These are phyloP conservation scores for Manduca sexta DNA, from an alignment of 1,140 invertebrate species.

Conservation along the genomic window DNA sequence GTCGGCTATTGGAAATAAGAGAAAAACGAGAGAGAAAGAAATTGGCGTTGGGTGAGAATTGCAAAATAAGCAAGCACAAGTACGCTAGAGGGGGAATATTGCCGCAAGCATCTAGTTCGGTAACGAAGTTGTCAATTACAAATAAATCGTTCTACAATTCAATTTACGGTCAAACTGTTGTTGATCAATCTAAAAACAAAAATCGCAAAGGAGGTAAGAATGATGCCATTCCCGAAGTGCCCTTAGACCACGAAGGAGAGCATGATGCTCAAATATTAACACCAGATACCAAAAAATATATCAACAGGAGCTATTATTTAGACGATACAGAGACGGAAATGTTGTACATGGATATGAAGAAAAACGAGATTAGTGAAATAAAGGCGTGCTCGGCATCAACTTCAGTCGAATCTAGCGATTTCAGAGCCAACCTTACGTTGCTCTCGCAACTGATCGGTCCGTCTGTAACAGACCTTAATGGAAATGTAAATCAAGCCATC, in stretches of 20 bases:
- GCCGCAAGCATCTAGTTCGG: conserved; percentile 50
- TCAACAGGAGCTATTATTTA: conserved; percentile 39
- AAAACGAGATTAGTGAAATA: conserved; percentile 14
- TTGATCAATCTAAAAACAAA: conserved; percentile 22
- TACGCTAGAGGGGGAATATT: conserved; percentile 31
- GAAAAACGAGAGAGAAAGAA: conserved; percentile 52
- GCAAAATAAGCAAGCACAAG: conserved; percentile 46
- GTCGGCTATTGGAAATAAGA: conserved; percentile 51
- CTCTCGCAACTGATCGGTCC: conserved; percentile 13
- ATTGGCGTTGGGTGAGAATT: conserved; percentile 37
- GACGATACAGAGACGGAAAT: conserved; percentile 47
- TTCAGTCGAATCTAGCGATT: conserved; percentile 27
- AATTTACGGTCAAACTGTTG: conserved; percentile 44
- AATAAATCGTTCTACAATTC: conserved; percentile 66
- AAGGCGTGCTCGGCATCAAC: conserved; percentile 24
- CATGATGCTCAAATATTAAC: conserved; percentile 4
- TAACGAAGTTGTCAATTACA: conserved; percentile 58
- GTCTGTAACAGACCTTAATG: conserved; percentile 18
- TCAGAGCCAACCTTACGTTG: conserved; percentile 21
- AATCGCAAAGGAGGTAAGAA: conserved; percentile 15
- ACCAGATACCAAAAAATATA: conserved; percentile 29
- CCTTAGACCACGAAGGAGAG: conserved; percentile 16
- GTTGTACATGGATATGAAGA: conserved; percentile 34
- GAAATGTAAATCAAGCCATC: no score
- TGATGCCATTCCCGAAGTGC: conserved; percentile 10